A percentile compares a stretch with the other conserved stretches of the same genome.
These are phyloP conservation scores for Centropus bengalensis DNA, from an alignment of 2,113 vertebrate species.

Conservation along the genomic window DNA sequence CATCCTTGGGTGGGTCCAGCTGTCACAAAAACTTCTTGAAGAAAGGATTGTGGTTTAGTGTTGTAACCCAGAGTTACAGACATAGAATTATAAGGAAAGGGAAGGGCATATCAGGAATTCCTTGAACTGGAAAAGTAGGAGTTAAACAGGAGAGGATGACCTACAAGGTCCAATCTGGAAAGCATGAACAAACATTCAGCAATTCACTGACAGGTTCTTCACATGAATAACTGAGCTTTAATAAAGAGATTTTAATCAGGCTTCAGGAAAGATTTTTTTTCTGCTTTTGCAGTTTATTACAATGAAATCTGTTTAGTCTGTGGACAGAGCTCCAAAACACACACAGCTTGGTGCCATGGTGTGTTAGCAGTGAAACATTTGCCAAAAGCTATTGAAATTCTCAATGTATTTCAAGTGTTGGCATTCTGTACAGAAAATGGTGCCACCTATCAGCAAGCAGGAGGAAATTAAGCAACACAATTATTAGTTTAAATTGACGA, in stretches of 20 bases:
- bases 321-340: constrained; percentile 22
- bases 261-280: not conserved
- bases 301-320: not conserved
- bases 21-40: not conserved
- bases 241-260: not conserved
- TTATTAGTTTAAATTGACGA: not conserved
- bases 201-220: not conserved
- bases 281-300: not conserved
- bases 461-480: not conserved
- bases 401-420: not conserved
- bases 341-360: not conserved
- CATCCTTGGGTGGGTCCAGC: not conserved
- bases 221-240: not conserved
- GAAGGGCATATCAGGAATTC: not conserved
- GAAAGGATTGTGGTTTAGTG: not conserved
- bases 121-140: not conserved
- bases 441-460: constrained; percentile 42
- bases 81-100: not conserved
- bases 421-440: constrained; percentile 3
- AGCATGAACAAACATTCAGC: not conserved
- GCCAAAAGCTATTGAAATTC: constrained; percentile 1
- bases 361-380: not conserved
- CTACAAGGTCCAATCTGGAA: not conserved
- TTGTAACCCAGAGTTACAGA: not conserved
- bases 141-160: not conserved